Evolutionary conservation across 1,140 invertebrate genomes (phyloP).

Genomic region (Rhyzopertha dominica): DNA sequence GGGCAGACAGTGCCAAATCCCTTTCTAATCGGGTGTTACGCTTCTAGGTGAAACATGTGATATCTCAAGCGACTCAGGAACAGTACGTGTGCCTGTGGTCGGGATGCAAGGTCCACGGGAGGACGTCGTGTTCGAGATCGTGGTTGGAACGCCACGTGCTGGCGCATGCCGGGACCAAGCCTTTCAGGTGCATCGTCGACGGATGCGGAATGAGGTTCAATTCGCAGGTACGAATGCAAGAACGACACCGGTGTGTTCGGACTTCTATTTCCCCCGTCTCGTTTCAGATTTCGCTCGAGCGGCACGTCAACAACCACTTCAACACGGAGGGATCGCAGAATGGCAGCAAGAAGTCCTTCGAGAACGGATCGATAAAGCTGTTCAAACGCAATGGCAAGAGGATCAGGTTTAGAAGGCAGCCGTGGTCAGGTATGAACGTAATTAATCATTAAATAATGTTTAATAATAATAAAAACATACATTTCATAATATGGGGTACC

Average conservation of each 20-base stretch:
- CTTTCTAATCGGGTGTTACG: no score
- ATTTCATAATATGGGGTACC: no score
- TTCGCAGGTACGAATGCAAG: constrained; percentile 88
- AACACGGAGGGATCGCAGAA: constrained; percentile 59
- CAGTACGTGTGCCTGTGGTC: constrained; percentile 88
- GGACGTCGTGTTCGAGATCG: constrained; percentile 80
- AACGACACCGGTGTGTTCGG: neutral
- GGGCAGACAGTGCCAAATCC: no score
- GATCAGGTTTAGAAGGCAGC: constrained; percentile 73
- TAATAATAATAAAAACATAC: no score
- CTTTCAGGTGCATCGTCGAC: constrained; percentile 92
- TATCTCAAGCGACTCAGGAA: constrained; percentile 71
- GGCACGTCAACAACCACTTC: constrained; percentile 93
- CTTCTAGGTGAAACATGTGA: constrained; percentile 80
- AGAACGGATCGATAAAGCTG: constrained; percentile 64
- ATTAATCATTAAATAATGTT: constrained; percentile 17
- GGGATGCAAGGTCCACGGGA: constrained; percentile 91
- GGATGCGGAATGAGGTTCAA: constrained; percentile 87
- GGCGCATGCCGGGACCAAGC: constrained; percentile 88
- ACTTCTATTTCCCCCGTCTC: neutral
- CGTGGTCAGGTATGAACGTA: constrained; percentile 80
- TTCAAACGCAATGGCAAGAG: constrained; percentile 81
- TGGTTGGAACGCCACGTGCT: constrained; percentile 93
- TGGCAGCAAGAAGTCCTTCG: constrained; percentile 60
- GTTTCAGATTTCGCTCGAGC: constrained; percentile 73